phyloP scores from a whole-genome alignment of 2,113 vertebrate species.

The Micromys minutus region DNA sequence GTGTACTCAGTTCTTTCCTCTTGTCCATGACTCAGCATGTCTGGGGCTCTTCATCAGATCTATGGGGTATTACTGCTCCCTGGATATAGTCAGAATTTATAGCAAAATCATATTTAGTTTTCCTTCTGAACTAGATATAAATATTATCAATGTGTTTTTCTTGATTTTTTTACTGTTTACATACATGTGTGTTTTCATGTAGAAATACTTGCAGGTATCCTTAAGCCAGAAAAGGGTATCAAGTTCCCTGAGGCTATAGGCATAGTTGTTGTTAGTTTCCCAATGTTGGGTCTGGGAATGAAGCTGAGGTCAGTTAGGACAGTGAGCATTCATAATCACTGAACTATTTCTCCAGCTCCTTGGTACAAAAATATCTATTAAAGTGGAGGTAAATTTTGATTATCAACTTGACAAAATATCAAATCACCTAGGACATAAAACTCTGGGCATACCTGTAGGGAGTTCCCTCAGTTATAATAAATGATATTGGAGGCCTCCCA shows the following conservation, averaged over 20 bases:
- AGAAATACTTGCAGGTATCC: neutral
- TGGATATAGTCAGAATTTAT: neutral
- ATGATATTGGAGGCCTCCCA: too few species aligned
- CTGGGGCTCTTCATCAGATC: neutral
- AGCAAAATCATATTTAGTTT: neutral
- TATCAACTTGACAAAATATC: neutral
- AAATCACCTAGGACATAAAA: neutral
- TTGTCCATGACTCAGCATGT: neutral
- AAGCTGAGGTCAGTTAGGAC: neutral
- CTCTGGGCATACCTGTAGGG: fast-evolving
- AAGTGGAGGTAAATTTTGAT: neutral
- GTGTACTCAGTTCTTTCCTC: neutral
- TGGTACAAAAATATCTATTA: neutral
- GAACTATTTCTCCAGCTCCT: neutral
- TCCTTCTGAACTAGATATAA: conserved; percentile 14
- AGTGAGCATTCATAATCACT: neutral
- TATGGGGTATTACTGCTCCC: neutral
- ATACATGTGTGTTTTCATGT: neutral
- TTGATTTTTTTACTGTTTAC: neutral
- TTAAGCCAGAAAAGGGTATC: neutral
- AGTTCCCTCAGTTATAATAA: too few species aligned
- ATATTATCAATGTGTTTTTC: neutral
- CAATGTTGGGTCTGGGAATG: too few species aligned
- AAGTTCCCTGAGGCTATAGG: too few species aligned
- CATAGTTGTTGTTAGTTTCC: neutral